These are phyloP conservation scores for Caenorhabditis sp. DNA, from an alignment of 2,888 invertebrate genomes.

Conservation along the genomic window DNA sequence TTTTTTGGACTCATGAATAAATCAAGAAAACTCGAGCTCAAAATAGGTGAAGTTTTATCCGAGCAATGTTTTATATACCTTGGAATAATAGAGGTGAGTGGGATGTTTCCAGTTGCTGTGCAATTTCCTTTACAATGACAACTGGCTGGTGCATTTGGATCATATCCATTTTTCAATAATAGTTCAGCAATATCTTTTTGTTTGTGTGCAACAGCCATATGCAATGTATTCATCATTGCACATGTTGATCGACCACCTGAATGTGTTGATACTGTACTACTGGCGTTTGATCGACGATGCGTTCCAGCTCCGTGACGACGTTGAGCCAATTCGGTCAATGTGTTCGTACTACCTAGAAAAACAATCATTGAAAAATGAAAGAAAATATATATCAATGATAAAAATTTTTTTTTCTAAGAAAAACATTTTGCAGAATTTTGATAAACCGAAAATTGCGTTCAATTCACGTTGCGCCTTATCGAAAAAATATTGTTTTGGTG, in stretches of 20 bases:
- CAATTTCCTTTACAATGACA: slow-evolving; percentile 70
- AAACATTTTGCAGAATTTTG: no score
- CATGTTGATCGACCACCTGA: slow-evolving; percentile 68
- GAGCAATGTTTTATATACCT: slow-evolving; percentile 38
- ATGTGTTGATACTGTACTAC: slow-evolving; percentile 68
- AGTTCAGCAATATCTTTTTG: slow-evolving; percentile 73
- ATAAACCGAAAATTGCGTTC: no score
- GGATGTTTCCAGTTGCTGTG: slow-evolving; percentile 66
- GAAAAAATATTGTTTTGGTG: no score
- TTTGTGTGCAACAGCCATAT: slow-evolving; percentile 76
- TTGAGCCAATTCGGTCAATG: slow-evolving; percentile 68
- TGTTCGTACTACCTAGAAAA: slow-evolving; percentile 64
- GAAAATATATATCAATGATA: no score
- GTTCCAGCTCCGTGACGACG: slow-evolving; percentile 61
- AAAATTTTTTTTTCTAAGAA: no score
- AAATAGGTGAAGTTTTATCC: neutral
- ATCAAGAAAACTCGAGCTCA: neutral
- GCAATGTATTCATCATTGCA: slow-evolving; percentile 73
- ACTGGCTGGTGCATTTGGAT: slow-evolving; percentile 76
- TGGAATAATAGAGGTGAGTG: slow-evolving; percentile 65
- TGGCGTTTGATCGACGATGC: slow-evolving; percentile 68
- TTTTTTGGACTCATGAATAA: neutral
- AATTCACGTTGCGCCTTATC: no score
- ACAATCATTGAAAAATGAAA: slow-evolving; percentile 5
- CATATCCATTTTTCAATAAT: slow-evolving; percentile 74